phyloP scores from a whole-genome alignment of 2,113 vertebrate species.

The Leucopternis melanops region DNA sequence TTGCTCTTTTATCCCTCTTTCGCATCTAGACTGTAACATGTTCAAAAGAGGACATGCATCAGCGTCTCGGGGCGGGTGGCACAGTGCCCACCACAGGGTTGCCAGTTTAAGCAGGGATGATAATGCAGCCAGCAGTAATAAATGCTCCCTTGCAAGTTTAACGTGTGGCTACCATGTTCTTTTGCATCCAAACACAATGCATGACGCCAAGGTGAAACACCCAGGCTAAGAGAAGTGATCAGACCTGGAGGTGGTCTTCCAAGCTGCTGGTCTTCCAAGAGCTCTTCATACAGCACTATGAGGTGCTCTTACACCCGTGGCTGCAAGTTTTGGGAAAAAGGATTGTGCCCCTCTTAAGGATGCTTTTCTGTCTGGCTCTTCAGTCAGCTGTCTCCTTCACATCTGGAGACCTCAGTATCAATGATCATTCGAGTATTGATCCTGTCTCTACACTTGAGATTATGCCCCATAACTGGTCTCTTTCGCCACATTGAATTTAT shows the following conservation, averaged over 20 bases:
- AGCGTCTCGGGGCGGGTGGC: not conserved
- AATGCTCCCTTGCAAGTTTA: not conserved
- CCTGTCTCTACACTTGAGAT: not conserved
- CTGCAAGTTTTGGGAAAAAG: not conserved
- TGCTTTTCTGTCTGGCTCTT: not conserved
- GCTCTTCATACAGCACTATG: not conserved
- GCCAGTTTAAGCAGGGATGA: not conserved
- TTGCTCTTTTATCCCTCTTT: not conserved
- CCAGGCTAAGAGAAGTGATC: not conserved
- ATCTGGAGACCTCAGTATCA: not conserved
- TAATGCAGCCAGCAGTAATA: not conserved
- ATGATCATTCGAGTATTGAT: not conserved
- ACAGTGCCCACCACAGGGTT: not conserved
- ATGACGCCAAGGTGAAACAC: not conserved
- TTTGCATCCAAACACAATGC: not conserved
- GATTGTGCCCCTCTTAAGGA: not conserved
- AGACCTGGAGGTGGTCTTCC: not conserved
- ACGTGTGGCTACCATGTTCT: not conserved
- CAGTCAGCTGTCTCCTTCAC: not conserved
- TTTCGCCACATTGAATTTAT: not conserved
- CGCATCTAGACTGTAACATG: too few relatives aligned
- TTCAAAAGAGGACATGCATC: not conserved
- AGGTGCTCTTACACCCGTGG: rapidly evolving
- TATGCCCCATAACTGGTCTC: not conserved
- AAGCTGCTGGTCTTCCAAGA: not conserved